Conservation (phyloP, 2,113 vertebrate species). For the Saguinus midas region DNA sequence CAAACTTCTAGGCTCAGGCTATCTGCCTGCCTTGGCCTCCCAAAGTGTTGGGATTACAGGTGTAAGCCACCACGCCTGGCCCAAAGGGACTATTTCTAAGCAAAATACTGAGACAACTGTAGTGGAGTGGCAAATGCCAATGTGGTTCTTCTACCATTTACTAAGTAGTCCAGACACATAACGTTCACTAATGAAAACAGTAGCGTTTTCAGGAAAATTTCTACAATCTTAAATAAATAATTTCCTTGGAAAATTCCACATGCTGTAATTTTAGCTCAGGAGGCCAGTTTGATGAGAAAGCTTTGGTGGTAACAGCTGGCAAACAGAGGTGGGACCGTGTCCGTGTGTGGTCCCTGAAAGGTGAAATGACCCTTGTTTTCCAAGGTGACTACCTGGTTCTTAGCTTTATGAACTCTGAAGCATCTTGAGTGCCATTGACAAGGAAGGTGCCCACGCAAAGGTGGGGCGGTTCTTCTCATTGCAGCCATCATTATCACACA, state of each 20-base stretch:
- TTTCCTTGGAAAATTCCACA: neutral
- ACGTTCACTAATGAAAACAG: neutral
- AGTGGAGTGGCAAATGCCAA: accelerated
- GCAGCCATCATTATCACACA: accelerated
- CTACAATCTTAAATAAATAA: neutral
- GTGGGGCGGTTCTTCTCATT: accelerated
- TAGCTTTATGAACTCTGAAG: neutral
- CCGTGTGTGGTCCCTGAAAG: neutral
- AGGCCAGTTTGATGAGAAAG: neutral
- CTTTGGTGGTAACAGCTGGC: no score
- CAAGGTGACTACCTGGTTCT: neutral
- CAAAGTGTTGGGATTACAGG: no score
- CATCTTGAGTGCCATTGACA: neutral
- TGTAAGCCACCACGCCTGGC: no score
- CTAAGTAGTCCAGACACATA: neutral
- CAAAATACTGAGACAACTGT: neutral
- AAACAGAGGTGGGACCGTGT: neutral
- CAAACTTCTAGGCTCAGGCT: no score
- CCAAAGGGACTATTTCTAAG: neutral
- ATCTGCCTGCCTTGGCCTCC: no score
- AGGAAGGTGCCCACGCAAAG: neutral
- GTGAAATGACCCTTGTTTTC: neutral
- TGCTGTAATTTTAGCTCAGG: neutral
- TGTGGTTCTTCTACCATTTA: neutral
- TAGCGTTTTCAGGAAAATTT: neutral